A percentile compares a stretch with the other conserved stretches of the same genome.
These are phyloP conservation scores for Rosalia funebris DNA, from an alignment of 2,888 invertebrate genomes.

Conservation along the genomic window DNA sequence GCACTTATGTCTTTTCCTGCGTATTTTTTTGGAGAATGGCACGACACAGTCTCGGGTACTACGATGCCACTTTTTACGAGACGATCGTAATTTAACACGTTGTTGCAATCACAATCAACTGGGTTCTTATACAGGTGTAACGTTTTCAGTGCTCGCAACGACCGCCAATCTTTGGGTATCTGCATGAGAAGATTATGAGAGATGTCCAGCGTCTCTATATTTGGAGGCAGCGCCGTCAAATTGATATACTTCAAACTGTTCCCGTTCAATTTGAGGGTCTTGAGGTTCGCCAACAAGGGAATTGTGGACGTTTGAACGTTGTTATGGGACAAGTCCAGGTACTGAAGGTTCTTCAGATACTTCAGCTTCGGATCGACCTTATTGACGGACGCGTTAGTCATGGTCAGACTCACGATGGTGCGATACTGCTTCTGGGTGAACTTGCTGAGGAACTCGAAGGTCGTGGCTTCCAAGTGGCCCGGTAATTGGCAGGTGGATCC, in stretches of 20 bases:
- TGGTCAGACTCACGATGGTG: conserved; percentile 51
- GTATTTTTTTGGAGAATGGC: conserved; percentile 53
- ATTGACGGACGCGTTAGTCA: conserved; percentile 52
- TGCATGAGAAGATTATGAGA: conserved; percentile 72
- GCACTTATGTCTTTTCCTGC: conserved; percentile 50
- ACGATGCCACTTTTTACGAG: conserved; percentile 60
- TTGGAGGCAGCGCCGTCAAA: conserved; percentile 54
- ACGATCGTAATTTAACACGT: conserved; percentile 72
- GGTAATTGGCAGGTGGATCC: conserved; percentile 70
- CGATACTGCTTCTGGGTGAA: conserved; percentile 53
- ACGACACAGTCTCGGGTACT: conserved; percentile 54
- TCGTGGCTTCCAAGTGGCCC: conserved; percentile 76
- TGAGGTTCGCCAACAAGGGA: conserved; percentile 54
- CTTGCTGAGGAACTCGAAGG: conserved; percentile 81
- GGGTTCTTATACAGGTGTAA: conserved; percentile 76
- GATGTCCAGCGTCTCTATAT: conserved; percentile 66
- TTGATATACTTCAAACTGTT: conserved; percentile 56
- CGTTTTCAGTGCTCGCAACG: conserved; percentile 69
- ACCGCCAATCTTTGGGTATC: conserved; percentile 67
- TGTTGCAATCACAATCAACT: conserved; percentile 76
- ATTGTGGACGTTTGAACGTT: conserved; percentile 45
- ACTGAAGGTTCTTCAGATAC: conserved; percentile 55
- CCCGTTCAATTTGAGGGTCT: conserved; percentile 52
- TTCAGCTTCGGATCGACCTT: conserved; percentile 57
- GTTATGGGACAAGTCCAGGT: conserved; percentile 57